phyloP scores from a whole-genome alignment of 2,797 vertebrate species.

The Dallia pectoralis region DNA sequence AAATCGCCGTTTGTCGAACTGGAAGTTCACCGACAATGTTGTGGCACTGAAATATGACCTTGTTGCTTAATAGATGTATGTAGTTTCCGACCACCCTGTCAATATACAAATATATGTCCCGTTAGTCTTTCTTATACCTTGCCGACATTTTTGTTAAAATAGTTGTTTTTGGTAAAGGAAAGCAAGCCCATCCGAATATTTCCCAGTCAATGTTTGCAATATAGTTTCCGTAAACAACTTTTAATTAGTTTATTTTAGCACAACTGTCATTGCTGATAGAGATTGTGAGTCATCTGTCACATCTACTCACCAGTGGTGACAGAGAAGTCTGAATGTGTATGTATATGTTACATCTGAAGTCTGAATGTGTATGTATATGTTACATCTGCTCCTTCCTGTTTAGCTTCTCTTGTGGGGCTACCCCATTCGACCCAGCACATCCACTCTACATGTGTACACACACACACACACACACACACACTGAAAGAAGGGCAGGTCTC shows the following conservation, averaged over 20 bases:
- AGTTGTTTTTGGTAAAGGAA: not conserved
- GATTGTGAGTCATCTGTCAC: not conserved
- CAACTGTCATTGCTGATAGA: not conserved
- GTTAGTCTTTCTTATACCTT: not conserved
- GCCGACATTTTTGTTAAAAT: not conserved
- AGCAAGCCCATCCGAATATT: not conserved
- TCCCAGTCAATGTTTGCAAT: not conserved
- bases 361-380: not conserved
- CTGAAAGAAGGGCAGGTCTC: slow-evolving; percentile 28
- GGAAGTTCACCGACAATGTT: too few relatives aligned
- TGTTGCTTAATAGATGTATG: not conserved
- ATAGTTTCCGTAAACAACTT: not conserved
- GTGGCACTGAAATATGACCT: not conserved
- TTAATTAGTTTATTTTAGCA: not conserved
- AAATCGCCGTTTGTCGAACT: not conserved
- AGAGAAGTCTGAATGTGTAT: slow-evolving; percentile 11
- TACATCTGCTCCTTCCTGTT: slow-evolving; percentile 40
- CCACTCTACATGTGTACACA: slow-evolving; percentile 16
- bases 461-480: slow-evolving; percentile 32
- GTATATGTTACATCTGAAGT: not conserved
- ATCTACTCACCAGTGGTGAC: slow-evolving; percentile 9
- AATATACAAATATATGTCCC: not conserved
- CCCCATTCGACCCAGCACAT: slow-evolving; percentile 36
- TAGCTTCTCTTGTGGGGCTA: slow-evolving; percentile 45
- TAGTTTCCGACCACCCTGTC: not conserved